Conservation (phyloP, 2,797 vertebrate species). For the Pelochelys cantorii region DNA sequence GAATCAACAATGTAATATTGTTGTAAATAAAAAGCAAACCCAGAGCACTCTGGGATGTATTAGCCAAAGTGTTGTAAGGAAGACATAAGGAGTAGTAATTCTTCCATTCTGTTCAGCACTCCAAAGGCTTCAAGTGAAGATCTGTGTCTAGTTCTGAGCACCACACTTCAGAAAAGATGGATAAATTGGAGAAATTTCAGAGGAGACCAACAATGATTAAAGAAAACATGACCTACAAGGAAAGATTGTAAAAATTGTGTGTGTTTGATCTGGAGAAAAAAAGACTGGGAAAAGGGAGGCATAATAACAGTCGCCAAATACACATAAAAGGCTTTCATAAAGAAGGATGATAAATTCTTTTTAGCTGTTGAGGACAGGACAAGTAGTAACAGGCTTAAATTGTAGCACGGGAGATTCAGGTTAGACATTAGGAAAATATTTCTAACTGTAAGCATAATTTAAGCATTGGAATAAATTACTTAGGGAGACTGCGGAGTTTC, state of each 20-base stretch:
- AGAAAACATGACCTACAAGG: neutral
- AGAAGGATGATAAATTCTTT: no score
- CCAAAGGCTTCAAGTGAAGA: neutral
- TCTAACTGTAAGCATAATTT: neutral
- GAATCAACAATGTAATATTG: neutral
- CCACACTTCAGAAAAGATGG: neutral
- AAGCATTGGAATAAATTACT: neutral
- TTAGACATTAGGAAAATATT: neutral
- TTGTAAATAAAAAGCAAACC: neutral
- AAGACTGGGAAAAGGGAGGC: neutral
- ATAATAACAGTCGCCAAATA: neutral
- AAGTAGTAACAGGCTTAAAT: neutral
- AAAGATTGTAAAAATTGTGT: neutral
- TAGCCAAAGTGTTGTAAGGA: neutral
- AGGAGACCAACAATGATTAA: neutral
- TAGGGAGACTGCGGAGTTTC: neutral
- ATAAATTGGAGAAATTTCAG: neutral
- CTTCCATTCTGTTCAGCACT: neutral
- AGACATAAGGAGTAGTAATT: neutral
- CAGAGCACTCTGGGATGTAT: neutral
- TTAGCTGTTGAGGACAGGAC: neutral
- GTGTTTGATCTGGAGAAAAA: neutral
- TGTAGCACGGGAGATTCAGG: neutral
- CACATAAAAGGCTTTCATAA: no score
- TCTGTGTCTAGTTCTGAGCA: neutral